These are phyloP conservation scores for Plagiodera versicolora DNA, from an alignment of 2,888 invertebrate species.

Conservation along the genomic window DNA sequence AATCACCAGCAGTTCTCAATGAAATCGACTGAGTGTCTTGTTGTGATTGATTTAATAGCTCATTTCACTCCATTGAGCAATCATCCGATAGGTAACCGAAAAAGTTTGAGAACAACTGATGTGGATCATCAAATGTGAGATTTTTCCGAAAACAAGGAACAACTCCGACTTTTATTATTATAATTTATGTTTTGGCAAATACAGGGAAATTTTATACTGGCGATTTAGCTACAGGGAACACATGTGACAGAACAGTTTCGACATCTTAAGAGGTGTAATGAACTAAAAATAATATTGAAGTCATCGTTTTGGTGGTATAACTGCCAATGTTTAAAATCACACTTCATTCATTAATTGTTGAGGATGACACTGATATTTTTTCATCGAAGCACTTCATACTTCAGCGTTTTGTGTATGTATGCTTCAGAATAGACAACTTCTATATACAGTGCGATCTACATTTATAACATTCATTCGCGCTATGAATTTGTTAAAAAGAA, in stretches of 20 bases:
- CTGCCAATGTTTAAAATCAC: neutral
- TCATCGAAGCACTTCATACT: too few species aligned
- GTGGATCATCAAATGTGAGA: neutral
- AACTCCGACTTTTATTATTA: neutral
- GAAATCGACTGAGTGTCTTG: neutral
- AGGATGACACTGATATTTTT: too few species aligned
- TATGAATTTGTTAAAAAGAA: too few species aligned
- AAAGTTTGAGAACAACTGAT: too few species aligned
- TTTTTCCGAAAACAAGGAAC: neutral
- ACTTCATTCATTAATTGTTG: too few species aligned
- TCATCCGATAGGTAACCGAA: too few species aligned
- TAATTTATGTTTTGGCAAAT: constrained; percentile 1
- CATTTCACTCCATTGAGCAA: neutral
- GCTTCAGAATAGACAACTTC: too few species aligned
- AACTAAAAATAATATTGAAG: constrained; percentile 1
- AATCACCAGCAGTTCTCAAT: neutral
- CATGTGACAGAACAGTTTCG: neutral
- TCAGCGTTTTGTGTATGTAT: too few species aligned
- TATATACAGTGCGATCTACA: too few species aligned
- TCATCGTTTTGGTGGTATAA: neutral
- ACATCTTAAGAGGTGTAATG: neutral
- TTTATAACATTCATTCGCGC: too few species aligned
- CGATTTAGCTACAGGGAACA: neutral
- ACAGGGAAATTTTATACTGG: neutral
- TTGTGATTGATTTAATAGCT: neutral